A percentile compares a stretch with the other conserved stretches of the same genome.
These are phyloP conservation scores for Ceuthmochares aereus DNA, from an alignment of 2,113 vertebrate species.

Conservation along the genomic window DNA sequence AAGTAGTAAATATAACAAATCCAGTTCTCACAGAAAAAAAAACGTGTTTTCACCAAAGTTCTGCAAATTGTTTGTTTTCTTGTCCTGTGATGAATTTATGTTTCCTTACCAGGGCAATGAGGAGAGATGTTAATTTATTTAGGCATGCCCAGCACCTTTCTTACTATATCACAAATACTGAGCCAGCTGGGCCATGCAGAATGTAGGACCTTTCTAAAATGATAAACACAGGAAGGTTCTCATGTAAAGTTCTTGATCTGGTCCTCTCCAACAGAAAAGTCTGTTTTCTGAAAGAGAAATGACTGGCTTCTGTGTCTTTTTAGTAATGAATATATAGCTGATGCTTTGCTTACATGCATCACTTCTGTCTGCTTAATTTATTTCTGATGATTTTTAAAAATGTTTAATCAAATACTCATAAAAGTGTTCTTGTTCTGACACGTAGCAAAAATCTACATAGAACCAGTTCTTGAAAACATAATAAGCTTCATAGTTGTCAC, in stretches of 20 bases:
- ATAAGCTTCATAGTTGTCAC: background rate
- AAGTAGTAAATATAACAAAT: background rate
- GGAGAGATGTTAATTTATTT: background rate
- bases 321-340: background rate
- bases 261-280: background rate
- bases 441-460: background rate
- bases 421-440: background rate
- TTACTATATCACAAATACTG: constrained; percentile 47
- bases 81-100: accelerated
- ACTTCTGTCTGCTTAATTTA: background rate
- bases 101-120: background rate
- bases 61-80: background rate
- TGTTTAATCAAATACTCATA: background rate
- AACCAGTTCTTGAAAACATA: background rate
- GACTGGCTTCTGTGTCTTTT: background rate
- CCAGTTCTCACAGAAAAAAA: background rate
- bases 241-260: background rate
- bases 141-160: constrained; percentile 64
- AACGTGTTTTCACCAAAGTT: background rate
- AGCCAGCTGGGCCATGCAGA: constrained; percentile 68
- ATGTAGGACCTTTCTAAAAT: constrained; percentile 66
- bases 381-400: background rate
- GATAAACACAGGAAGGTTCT: background rate
- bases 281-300: background rate
- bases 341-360: background rate